Conservation (phyloP, 2,888 invertebrate genomes). For the Panzeria rudis region DNA sequence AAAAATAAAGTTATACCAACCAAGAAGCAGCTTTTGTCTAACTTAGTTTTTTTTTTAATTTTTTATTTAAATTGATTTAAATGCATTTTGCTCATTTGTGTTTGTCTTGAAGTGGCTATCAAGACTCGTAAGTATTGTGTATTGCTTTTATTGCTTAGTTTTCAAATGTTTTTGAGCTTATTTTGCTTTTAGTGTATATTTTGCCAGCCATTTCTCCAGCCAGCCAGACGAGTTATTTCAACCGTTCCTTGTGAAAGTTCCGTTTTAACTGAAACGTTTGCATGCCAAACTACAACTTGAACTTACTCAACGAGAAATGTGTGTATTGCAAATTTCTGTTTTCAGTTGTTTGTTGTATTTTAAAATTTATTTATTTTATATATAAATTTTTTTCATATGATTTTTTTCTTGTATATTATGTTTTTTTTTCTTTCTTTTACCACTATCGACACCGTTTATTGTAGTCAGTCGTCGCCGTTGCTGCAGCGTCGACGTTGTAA, state of each 20-base stretch:
- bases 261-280: constrained; percentile 82
- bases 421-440: constrained; percentile 41
- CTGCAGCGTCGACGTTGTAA: constrained; percentile 30
- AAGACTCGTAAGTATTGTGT: constrained; percentile 32
- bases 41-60: constrained; percentile 2
- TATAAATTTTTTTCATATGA: constrained; percentile 31
- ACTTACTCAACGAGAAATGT: constrained; percentile 83
- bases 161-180: constrained; percentile 17
- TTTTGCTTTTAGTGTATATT: constrained; percentile 32
- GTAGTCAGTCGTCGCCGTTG: constrained; percentile 27
- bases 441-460: constrained; percentile 63
- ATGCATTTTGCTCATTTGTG: constrained; percentile 26
- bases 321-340: constrained; percentile 74
- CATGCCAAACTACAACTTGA: constrained; percentile 77
- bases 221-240: constrained; percentile 73
- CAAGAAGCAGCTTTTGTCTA: constrained; percentile 27
- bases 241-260: constrained; percentile 82
- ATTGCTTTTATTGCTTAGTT: constrained; percentile 19
- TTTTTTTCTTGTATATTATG: constrained; percentile 45
- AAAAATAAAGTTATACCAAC: constrained; percentile 6
- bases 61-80: constrained; percentile 29
- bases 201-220: constrained; percentile 58
- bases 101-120: constrained; percentile 8
- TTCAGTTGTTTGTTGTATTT: constrained; percentile 63
- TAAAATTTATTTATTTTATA: constrained; percentile 63